A percentile compares a stretch with the other conserved stretches of the same genome.
These are phyloP conservation scores for Cephus pulcher DNA, from an alignment of 2,888 invertebrate species.

Conservation along the genomic window DNA sequence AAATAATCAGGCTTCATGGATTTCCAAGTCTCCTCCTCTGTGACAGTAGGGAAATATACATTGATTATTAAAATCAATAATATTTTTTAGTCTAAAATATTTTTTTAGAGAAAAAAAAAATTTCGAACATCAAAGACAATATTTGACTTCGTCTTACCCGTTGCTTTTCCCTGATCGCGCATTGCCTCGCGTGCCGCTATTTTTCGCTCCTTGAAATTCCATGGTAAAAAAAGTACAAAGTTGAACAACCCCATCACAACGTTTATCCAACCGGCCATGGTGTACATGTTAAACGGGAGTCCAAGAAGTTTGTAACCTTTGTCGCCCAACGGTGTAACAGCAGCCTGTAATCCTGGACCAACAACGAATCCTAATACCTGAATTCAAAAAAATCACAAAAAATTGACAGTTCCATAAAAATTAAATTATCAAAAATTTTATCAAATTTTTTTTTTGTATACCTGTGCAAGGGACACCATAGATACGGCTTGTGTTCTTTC, in stretches of 20 bases:
- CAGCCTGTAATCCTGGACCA: conserved; percentile 86
- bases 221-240: conserved; percentile 80
- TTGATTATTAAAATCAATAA: not conserved
- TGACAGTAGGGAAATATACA: conserved; percentile 34
- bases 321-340: conserved; percentile 82
- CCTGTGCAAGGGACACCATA: conserved; percentile 84
- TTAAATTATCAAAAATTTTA: not conserved
- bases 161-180: conserved; percentile 77
- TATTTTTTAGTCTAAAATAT: not conserved
- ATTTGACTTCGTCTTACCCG: conserved; percentile 63
- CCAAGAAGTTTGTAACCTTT: conserved; percentile 71
- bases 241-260: conserved; percentile 80
- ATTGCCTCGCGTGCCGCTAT: conserved; percentile 85
- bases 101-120: conserved; percentile 7
- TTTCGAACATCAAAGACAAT: conserved; percentile 5
- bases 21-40: conserved; percentile 81
- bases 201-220: conserved; percentile 79
- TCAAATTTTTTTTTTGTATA: conserved; percentile 26
- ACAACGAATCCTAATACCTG: conserved; percentile 85
- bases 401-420: not conserved
- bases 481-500: conserved; percentile 88
- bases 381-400: conserved; percentile 15
- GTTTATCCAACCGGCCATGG: conserved; percentile 88
- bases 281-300: conserved; percentile 86
- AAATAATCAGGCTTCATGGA: conserved; percentile 79